A percentile compares a stretch with the other conserved stretches of the same genome.
Evolutionary conservation across 2,888 invertebrate genomes (phyloP).

Genomic region (Spatulosminthurus flaviceps): DNA sequence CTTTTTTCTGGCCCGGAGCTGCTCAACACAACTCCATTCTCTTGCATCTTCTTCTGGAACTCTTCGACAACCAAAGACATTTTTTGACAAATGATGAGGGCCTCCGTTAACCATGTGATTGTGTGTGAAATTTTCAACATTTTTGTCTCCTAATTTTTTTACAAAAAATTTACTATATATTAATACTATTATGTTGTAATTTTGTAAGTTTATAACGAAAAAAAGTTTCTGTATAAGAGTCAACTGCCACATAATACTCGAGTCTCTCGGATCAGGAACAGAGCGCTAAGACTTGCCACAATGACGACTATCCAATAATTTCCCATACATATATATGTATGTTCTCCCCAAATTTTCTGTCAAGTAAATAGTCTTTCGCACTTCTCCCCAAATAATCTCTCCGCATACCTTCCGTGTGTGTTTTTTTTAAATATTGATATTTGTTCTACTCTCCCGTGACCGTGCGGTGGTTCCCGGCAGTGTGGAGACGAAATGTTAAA

Average conservation of each 20-base stretch:
- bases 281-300: neutral
- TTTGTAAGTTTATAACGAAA: neutral
- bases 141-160: neutral
- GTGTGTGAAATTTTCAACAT: neutral
- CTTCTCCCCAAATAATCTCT: constrained; percentile 21
- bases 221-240: neutral
- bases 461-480: constrained; percentile 7
- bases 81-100: constrained; percentile 4
- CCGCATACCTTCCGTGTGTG: neutral
- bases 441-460: neutral
- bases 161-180: too few species aligned
- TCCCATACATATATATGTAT: too few species aligned
- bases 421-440: constrained; percentile 1
- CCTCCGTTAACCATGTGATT: neutral
- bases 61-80: neutral
- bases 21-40: neutral
- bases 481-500: constrained; percentile 25
- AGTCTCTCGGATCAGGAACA: neutral
- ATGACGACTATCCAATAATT: neutral
- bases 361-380: neutral
- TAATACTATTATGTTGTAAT: neutral
- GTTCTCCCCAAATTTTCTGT: neutral
- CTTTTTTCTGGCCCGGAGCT: constrained; percentile 24
- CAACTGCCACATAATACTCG: neutral
- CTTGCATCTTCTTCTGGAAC: neutral